Evolutionary conservation across 1,140 invertebrate genomes (phyloP), one percentile per base, ranked within the genome.

Genomic region (Bombus haemorrhoidalis): DNA sequence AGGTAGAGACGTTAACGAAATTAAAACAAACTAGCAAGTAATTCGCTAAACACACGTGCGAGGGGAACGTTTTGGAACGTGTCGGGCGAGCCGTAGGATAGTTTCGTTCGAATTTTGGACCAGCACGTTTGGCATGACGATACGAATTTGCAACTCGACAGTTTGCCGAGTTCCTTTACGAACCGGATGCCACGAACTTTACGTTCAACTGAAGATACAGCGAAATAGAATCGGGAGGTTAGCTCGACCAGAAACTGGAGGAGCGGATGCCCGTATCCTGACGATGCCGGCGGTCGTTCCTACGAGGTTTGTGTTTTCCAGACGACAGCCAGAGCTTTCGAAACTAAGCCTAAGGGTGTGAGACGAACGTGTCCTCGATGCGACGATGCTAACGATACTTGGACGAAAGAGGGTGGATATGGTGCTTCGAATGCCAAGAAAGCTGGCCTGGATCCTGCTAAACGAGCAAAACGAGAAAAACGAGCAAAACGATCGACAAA

Each of bases 61-160:
- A 47, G 66, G 0, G 5, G 47, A 53, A 53, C 47, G 47, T 53
- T 53, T 53, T 53, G 47, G 18, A 53, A 53, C 47, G 47, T 53
- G 47, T 53, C 47, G 47, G 6, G 0, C 47, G 18, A 53, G 18
- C 0, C 47, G 47, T 53, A 53, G 47, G 18, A 53, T 53, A 53
- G 47, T 53, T 53, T 53, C 47, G 47, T 22, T 53, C 5, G 47
- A 6, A 53, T 53, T 53, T 53, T 18, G 47, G 47, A 53, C 47
- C 47, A 53, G 47, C 47, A 53, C 47, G 47, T 53, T 53, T 53
- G 47, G 47, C 47, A 53, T 53, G 91, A 91, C 87, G 91, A 93
- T 92, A 92, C 89, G 91, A 86, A 91, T 90, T 91, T 90, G 90
- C 92, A 93, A 93, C 87, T 93, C 87, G 82, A 89, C 92, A 92